Evolutionary conservation across 2,113 vertebrate genomes (phyloP).

Genomic region (Stegastes partitus): DNA sequence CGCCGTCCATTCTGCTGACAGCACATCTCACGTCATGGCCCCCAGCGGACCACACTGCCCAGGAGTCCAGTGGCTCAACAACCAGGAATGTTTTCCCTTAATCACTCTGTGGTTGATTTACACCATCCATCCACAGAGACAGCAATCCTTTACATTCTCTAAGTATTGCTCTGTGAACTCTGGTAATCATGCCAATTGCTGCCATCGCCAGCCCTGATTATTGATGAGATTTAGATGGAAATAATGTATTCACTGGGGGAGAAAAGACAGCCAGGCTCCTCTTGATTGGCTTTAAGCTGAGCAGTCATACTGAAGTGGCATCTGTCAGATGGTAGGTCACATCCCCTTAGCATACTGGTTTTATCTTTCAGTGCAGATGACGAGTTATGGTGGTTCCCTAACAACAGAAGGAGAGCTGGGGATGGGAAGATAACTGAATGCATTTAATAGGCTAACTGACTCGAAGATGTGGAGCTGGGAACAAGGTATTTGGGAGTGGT

Average conservation of each 20-base stretch:
- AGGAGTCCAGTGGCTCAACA: conserved; percentile 24
- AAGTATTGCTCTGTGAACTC: conserved; percentile 54
- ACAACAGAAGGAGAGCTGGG: conserved; percentile 44
- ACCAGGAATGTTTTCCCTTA: conserved; percentile 13
- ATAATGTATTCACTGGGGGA: conserved; percentile 64
- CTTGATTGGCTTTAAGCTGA: conserved; percentile 75
- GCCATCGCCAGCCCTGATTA: conserved; percentile 66
- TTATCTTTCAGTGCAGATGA: conserved; percentile 56
- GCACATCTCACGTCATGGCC: conserved; percentile 4
- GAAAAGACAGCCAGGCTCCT: conserved; percentile 44
- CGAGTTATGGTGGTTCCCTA: conserved; percentile 48
- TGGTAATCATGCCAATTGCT: conserved; percentile 58
- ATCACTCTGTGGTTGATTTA: conserved; percentile 57
- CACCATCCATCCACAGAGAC: conserved; percentile 41
- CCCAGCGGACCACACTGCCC: not conserved
- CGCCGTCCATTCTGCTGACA: conserved; percentile 14
- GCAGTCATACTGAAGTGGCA: conserved; percentile 56
- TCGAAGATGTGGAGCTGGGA: conserved; percentile 41
- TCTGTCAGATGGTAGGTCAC: conserved; percentile 59
- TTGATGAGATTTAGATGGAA: conserved; percentile 73
- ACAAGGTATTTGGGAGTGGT: conserved; percentile 55
- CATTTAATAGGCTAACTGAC: conserved; percentile 44
- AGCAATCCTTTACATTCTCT: conserved; percentile 40
- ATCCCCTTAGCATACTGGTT: conserved; percentile 46
- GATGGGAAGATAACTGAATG: conserved; percentile 46